Evolutionary conservation across 1,140 invertebrate genomes (phyloP).

Genomic region (Papilio aristodemus): DNA sequence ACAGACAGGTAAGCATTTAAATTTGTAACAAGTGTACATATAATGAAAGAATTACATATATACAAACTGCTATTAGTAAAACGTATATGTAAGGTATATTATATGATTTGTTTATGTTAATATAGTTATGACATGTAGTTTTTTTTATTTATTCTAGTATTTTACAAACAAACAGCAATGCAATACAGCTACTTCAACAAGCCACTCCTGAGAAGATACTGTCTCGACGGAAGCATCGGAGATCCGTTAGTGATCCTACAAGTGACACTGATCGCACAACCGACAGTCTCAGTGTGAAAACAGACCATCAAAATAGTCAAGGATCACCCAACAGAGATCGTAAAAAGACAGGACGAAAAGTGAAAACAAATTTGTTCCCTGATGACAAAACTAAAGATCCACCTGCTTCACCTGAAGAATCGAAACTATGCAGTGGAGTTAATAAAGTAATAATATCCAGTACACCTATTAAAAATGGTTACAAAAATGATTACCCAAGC

Average conservation of each 20-base stretch:
- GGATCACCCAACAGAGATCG: conserved; percentile 66
- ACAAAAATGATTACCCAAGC: conserved; percentile 73
- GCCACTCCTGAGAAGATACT: conserved; percentile 63
- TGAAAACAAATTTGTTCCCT: conserved; percentile 69
- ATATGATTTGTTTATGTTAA: too few relatives aligned
- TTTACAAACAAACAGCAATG: conserved; percentile 64
- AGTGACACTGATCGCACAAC: conserved; percentile 60
- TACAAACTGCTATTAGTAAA: too few relatives aligned
- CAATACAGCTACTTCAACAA: conserved; percentile 56
- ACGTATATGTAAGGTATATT: too few relatives aligned
- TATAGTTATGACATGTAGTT: too few relatives aligned
- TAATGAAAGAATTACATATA: neutral
- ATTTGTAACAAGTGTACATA: neutral
- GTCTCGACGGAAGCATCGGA: conserved; percentile 54
- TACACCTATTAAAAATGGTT: conserved; percentile 74
- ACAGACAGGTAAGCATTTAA: conserved; percentile 60
- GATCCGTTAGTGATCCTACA: conserved; percentile 70
- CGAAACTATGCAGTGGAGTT: conserved; percentile 55
- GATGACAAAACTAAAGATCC: conserved; percentile 58
- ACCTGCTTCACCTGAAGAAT: conserved; percentile 66
- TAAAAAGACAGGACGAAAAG: conserved; percentile 54
- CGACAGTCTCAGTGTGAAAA: conserved; percentile 55
- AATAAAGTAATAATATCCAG: conserved; percentile 63
- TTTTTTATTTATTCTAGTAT: conserved; percentile 55
- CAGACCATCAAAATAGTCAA: conserved; percentile 54